Percentiles rank a stretch among this genome's conserved stretches.
Conservation (phyloP, 64 coral and sea anemone genomes). For the Porites australiensis region DNA sequence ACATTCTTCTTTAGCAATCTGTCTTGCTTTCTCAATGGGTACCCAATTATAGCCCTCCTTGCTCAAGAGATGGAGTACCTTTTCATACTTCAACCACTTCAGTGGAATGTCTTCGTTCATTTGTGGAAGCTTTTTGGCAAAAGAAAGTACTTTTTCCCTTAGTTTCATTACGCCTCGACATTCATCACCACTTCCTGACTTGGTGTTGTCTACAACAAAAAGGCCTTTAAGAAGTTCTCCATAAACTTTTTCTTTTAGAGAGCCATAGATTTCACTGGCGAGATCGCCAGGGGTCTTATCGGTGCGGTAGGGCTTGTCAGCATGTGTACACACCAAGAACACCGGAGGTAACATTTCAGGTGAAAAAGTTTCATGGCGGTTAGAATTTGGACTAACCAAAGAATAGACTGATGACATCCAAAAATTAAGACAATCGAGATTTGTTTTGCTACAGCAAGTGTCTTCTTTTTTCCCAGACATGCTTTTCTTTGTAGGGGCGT, state of each 20-base stretch:
- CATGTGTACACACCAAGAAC: background rate
- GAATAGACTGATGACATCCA: background rate
- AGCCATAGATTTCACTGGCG: background rate
- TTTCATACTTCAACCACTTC: no score
- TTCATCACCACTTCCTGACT: no score
- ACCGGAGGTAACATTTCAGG: background rate
- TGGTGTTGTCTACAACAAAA: no score
- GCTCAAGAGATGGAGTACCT: no score
- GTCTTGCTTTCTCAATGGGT: no score
- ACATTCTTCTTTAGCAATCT: no score
- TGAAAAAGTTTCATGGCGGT: background rate
- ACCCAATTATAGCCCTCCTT: no score
- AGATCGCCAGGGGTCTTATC: background rate
- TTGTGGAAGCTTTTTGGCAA: no score
- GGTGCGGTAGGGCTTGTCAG: background rate
- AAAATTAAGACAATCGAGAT: slow-evolving; percentile 8
- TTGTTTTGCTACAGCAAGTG: background rate
- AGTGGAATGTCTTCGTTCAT: no score
- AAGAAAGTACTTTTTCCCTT: no score
- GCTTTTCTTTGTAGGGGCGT: background rate
- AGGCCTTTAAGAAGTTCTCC: no score
- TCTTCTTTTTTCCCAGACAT: background rate
- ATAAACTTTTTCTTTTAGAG: background rate
- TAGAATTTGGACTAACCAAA: background rate
- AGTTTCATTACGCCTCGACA: no score